Evolutionary conservation across 2,888 invertebrate genomes (phyloP).

Genomic region (Temnothorax ravouxi): DNA sequence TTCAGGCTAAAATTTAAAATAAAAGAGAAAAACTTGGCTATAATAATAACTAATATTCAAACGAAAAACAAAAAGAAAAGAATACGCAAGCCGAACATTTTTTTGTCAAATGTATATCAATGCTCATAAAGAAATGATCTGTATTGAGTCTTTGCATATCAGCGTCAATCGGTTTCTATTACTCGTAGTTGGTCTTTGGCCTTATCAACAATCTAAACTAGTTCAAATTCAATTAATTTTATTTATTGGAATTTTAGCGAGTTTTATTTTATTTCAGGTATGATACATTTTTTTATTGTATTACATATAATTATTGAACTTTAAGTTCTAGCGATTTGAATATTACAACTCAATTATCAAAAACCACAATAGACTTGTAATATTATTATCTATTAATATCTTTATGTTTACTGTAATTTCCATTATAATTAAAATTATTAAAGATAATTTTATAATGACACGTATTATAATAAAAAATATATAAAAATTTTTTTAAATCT

Average conservation of each 20-base stretch:
- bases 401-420: not conserved
- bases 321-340: not conserved
- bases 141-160: not conserved
- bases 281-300: too few relatives aligned
- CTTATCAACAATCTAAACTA: constrained; percentile 7
- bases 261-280: constrained; percentile 10
- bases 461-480: not conserved
- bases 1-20: not conserved
- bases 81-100: not conserved
- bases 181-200: not conserved
- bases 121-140: not conserved
- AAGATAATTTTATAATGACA: not conserved
- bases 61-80: not conserved
- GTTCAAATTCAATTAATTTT: not conserved
- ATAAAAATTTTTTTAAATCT: not conserved
- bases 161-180: not conserved
- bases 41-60: not conserved
- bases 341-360: not conserved
- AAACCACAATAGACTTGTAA: not conserved
- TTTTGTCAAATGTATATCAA: not conserved
- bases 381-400: not conserved
- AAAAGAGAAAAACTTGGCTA: not conserved
- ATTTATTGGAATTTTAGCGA: not conserved
- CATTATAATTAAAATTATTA: not conserved
- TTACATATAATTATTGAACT: not conserved